Percentiles rank a stretch among this genome's conserved stretches.
phyloP scores from a whole-genome alignment of 2,888 invertebrate genomes.

The Nomada flava region DNA sequence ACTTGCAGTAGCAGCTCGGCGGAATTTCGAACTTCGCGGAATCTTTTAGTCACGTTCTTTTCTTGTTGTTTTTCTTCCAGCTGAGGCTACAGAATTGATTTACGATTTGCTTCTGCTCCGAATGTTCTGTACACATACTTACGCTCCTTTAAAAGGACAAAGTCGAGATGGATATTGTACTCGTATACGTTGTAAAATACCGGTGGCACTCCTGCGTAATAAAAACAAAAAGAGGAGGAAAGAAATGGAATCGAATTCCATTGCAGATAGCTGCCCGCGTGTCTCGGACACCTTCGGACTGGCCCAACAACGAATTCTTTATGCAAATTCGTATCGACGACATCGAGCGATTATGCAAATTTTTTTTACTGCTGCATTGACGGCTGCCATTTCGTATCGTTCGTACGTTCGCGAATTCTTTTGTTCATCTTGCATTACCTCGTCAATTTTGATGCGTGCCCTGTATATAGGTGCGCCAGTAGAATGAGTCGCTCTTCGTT shows the following conservation, averaged over 20 bases:
- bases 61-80: no score
- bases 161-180: background rate
- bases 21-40: background rate
- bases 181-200: conserved; percentile 2
- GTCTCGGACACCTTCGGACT: conserved; percentile 52
- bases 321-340: conserved; percentile 67
- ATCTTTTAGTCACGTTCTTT: no score
- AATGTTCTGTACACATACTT: no score
- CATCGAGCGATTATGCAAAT: conserved; percentile 71
- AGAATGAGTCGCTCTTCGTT: conserved; percentile 16
- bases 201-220: conserved; percentile 21
- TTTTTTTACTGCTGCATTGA: conserved; percentile 44
- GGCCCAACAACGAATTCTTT: conserved; percentile 61
- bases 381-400: conserved; percentile 42
- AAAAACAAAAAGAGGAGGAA: background rate
- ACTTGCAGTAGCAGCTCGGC: background rate
- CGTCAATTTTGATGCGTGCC: conserved; percentile 29
- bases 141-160: background rate
- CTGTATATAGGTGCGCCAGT: conserved; percentile 6
- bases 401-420: conserved; percentile 46
- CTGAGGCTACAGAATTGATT: no score
- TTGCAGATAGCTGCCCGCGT: conserved; percentile 35
- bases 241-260: conserved; percentile 45
- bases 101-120: no score
- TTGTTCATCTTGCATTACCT: conserved; percentile 40